Evolutionary conservation across 2,797 vertebrate genomes (phyloP).

Genomic region (Cuculus canorus): DNA sequence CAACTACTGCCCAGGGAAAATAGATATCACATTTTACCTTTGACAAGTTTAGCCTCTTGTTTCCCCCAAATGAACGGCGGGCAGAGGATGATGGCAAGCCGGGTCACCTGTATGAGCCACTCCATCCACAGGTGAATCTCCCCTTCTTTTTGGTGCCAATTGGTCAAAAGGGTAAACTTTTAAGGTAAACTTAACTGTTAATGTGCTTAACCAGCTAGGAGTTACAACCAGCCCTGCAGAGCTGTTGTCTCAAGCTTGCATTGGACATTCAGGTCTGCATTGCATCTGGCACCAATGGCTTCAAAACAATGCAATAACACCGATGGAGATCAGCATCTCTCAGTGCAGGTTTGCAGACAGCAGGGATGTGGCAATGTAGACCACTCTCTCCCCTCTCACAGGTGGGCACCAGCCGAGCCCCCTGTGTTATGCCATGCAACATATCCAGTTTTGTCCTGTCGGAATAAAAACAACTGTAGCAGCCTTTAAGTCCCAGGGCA

Average conservation of each 20-base stretch:
- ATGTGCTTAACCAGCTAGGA: neutral
- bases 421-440: neutral
- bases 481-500: neutral
- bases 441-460: rapidly evolving
- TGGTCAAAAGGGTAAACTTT: neutral
- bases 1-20: rapidly evolving
- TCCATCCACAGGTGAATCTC: neutral
- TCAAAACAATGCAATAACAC: neutral
- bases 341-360: neutral
- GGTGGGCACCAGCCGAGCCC: neutral
- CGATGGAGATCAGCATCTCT: neutral
- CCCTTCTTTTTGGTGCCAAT: neutral
- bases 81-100: neutral
- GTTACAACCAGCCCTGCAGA: neutral
- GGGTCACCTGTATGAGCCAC: neutral
- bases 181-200: neutral
- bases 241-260: neutral
- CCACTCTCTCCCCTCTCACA: rapidly evolving
- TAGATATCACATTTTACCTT: neutral
- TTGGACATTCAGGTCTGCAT: rapidly evolving
- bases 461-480: neutral
- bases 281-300: rapidly evolving
- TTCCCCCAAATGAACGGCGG: neutral
- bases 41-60: neutral
- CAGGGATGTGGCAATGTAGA: neutral